Conservation (phyloP, 2,797 vertebrate genomes). For the Platalea minor region DNA sequence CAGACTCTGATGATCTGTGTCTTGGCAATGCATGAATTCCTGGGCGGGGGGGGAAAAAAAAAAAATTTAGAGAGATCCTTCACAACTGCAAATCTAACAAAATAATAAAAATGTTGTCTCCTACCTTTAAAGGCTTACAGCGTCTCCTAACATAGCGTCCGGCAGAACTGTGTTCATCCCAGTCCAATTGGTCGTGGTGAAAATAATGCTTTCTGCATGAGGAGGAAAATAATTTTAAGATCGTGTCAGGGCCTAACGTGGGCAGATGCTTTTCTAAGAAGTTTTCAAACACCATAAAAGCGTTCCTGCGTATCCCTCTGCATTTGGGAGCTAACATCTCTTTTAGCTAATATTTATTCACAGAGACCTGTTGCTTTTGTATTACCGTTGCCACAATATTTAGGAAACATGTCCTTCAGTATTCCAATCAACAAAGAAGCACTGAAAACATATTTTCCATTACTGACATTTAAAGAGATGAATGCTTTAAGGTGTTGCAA, state of each 20-base stretch:
- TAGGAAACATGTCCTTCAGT: background rate
- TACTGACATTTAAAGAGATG: background rate
- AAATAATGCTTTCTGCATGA: slow-evolving; percentile 87
- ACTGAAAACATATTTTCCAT: background rate
- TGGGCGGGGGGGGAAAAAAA: background rate
- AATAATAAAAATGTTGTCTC: background rate
- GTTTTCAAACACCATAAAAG: background rate
- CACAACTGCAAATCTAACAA: background rate
- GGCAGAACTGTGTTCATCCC: slow-evolving; percentile 88
- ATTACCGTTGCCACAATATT: background rate
- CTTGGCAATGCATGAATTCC: slow-evolving; percentile 88
- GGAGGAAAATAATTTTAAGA: background rate
- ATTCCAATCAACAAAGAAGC: background rate
- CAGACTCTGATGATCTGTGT: slow-evolving; percentile 84
- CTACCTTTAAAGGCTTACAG: slow-evolving; percentile 93
- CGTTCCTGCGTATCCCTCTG: background rate
- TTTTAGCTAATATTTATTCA: background rate
- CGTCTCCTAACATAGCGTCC: slow-evolving; percentile 91
- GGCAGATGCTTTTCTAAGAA: background rate
- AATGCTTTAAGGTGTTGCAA: background rate
- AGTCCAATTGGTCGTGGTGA: slow-evolving; percentile 87
- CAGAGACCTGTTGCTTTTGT: background rate
- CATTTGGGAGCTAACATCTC: background rate
- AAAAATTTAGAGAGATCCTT: background rate
- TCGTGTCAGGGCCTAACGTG: background rate